Evolutionary conservation across 2,888 invertebrate genomes (phyloP).

Genomic region (Graphium colonna): DNA sequence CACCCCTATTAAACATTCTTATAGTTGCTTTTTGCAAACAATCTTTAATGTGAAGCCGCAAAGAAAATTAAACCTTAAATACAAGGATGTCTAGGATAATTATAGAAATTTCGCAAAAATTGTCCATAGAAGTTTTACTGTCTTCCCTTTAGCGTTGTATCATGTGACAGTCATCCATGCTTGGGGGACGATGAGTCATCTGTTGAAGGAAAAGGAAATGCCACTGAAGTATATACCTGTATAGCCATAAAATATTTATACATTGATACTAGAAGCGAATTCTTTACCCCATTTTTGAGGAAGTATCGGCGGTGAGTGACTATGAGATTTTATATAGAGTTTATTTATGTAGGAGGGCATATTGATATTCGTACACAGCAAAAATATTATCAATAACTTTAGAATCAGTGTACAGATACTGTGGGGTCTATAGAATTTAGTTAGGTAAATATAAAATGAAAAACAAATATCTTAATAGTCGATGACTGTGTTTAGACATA

Average conservation of each 20-base stretch:
- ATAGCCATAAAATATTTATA: conserved; percentile 14
- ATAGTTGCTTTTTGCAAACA: conserved; percentile 33
- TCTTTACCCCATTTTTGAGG: too few species aligned
- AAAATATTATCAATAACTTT: too few species aligned
- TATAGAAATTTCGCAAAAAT: neutral
- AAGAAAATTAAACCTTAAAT: conserved; percentile 13
- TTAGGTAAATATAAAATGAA: too few species aligned
- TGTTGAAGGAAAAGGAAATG: conserved; percentile 27
- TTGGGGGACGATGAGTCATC: conserved; percentile 38
- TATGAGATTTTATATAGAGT: too few species aligned
- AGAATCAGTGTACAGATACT: too few species aligned
- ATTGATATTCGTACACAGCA: too few species aligned
- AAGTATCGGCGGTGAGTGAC: too few species aligned
- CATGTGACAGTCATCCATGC: conserved; percentile 53
- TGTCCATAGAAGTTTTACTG: conserved; percentile 21
- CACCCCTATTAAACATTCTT: conserved; percentile 47
- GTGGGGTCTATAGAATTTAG: too few species aligned
- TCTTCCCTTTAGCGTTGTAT: conserved; percentile 28
- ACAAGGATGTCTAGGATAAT: neutral
- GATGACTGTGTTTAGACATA: too few species aligned
- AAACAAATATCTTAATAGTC: too few species aligned
- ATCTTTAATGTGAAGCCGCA: neutral
- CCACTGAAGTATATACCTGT: conserved; percentile 30
- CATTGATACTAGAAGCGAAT: too few species aligned
- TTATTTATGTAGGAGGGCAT: too few species aligned